phyloP scores from a whole-genome alignment of 2,113 vertebrate genomes.

The Cairina moschata region DNA sequence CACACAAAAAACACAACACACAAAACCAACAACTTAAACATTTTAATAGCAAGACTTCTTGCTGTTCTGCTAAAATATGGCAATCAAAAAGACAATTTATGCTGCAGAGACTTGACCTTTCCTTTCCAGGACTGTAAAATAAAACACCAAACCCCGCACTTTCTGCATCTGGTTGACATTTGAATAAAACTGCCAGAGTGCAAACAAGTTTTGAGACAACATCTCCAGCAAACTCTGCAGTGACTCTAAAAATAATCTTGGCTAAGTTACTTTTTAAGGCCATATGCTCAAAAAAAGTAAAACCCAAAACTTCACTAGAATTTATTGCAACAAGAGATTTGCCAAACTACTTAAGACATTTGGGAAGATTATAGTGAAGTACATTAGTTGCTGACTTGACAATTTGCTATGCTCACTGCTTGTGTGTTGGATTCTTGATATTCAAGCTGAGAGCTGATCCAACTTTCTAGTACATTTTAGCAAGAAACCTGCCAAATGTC shows the following conservation, averaged over 20 bases:
- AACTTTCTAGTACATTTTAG: conserved; percentile 53
- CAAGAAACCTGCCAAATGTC: conserved; percentile 55
- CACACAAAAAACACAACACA: neutral
- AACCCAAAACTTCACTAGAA: conserved; percentile 39
- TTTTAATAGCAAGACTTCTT: neutral
- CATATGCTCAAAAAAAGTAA: conserved; percentile 48
- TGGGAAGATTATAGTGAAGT: conserved; percentile 65
- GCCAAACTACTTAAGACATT: conserved; percentile 71
- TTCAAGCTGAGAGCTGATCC: conserved; percentile 28
- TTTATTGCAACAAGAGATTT: conserved; percentile 73
- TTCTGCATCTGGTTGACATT: conserved; percentile 78
- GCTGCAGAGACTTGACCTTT: neutral
- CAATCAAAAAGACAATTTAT: conserved; percentile 6
- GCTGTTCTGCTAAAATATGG: neutral
- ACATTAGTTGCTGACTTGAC: conserved; percentile 66
- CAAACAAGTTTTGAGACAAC: conserved; percentile 72
- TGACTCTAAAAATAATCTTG: conserved; percentile 45
- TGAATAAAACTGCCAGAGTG: conserved; percentile 67
- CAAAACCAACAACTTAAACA: neutral
- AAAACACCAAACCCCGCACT: conserved; percentile 17
- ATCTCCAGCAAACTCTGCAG: conserved; percentile 58
- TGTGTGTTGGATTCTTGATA: conserved; percentile 55
- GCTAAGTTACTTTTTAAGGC: conserved; percentile 54
- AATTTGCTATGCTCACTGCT: conserved; percentile 50
- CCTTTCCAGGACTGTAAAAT: conserved; percentile 34